Evolutionary conservation across 1,140 invertebrate genomes (phyloP).

Genomic region (Philaenus spumarius): DNA sequence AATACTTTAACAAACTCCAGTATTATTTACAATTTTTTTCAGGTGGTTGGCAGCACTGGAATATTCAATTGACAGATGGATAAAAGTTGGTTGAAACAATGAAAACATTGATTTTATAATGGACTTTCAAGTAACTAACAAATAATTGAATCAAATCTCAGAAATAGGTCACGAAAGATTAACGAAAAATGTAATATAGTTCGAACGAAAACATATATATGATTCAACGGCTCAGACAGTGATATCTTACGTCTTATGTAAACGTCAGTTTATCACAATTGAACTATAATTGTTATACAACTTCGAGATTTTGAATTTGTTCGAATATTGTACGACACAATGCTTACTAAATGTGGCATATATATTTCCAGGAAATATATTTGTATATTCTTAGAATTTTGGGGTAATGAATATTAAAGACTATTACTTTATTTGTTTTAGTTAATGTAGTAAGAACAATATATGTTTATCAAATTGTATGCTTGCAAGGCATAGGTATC

Average conservation of each 20-base stretch:
- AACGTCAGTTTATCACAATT: background rate
- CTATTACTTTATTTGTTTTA: background rate
- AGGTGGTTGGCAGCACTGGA: conserved; percentile 92
- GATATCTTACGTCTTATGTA: conserved; percentile 6
- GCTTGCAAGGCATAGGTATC: background rate
- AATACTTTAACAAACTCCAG: no score
- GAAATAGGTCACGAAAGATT: conserved; percentile 4
- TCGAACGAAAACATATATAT: conserved; percentile 5
- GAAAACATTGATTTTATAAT: background rate
- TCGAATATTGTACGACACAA: no score
- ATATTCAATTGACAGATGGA: conserved; percentile 94
- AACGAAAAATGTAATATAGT: background rate
- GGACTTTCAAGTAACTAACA: background rate
- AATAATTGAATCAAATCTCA: background rate
- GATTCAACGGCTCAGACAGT: background rate
- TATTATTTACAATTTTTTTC: conserved; percentile 36
- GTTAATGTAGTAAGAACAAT: background rate
- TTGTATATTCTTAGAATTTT: background rate
- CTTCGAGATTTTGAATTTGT: background rate
- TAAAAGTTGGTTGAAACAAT: conserved; percentile 71
- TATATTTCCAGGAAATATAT: conserved; percentile 15
- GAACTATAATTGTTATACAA: background rate
- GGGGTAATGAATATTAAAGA: background rate
- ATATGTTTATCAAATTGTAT: conserved; percentile 3
- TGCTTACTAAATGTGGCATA: background rate